Conservation (phyloP, 1,140 invertebrate genomes). For the Rhynchophorus ferrugineus region DNA sequence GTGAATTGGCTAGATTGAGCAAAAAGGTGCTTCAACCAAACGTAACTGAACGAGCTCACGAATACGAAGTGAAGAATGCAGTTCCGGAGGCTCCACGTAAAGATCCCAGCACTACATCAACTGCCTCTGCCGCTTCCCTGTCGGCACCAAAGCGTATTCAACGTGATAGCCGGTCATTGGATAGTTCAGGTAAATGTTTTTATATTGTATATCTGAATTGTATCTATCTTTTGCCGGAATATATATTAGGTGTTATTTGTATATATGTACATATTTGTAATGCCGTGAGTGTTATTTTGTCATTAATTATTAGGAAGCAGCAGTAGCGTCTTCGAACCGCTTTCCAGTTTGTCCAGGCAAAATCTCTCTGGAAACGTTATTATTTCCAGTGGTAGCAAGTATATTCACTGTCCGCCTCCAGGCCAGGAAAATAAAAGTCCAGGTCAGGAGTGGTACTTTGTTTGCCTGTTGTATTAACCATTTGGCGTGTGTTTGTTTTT, state of each 20-base stretch:
- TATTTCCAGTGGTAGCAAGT: constrained; percentile 66
- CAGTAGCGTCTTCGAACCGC: constrained; percentile 30
- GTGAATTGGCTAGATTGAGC: constrained; percentile 62
- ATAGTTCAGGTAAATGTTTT: constrained; percentile 22
- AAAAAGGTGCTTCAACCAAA: constrained; percentile 63
- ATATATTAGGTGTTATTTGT: neutral
- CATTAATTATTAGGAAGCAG: constrained; percentile 24
- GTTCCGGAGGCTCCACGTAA: constrained; percentile 30
- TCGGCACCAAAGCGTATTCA: constrained; percentile 30
- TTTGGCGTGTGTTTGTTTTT: too few species aligned
- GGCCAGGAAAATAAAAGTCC: constrained; percentile 43
- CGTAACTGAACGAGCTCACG: constrained; percentile 62
- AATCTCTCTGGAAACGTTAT: constrained; percentile 62
- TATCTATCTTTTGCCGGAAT: neutral
- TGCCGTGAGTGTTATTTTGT: neutral
- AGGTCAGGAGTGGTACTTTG: constrained; percentile 34
- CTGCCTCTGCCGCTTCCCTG: constrained; percentile 1
- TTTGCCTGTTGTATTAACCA: neutral
- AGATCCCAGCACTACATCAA: constrained; percentile 6
- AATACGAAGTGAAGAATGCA: constrained; percentile 59
- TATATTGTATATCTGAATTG: neutral
- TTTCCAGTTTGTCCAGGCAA: constrained; percentile 22
- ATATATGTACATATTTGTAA: neutral
- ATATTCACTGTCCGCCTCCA: constrained; percentile 64
- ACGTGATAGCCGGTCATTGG: constrained; percentile 42